Conservation (phyloP, 2,797 vertebrate genomes). For the Ataeniobius toweri region DNA sequence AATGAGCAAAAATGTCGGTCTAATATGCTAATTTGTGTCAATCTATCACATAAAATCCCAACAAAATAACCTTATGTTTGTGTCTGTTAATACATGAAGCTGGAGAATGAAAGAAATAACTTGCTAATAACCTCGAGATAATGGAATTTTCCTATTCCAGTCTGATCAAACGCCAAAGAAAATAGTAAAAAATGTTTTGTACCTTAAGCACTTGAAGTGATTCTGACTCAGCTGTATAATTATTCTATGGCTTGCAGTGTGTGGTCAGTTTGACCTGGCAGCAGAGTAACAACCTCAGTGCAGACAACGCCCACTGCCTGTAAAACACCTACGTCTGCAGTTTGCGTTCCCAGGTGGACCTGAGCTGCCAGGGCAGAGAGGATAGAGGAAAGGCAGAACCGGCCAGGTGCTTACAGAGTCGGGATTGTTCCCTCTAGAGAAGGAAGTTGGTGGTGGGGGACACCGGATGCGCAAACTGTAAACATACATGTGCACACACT, state of each 20-base stretch:
- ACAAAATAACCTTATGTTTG: neutral
- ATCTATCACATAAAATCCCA: neutral
- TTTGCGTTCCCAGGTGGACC: constrained; percentile 65
- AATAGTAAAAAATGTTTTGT: constrained; percentile 6
- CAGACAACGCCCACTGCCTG: constrained; percentile 44
- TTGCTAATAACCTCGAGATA: constrained; percentile 31
- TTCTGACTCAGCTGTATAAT: constrained; percentile 43
- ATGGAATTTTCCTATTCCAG: constrained; percentile 44
- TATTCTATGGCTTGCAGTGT: constrained; percentile 38
- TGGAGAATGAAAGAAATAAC: constrained; percentile 15
- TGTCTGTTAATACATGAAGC: neutral
- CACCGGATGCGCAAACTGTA: constrained; percentile 11
- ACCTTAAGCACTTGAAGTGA: constrained; percentile 22
- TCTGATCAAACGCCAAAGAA: constrained; percentile 51
- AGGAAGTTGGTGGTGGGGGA: constrained; percentile 9
- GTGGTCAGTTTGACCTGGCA: constrained; percentile 66
- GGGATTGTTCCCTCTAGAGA: constrained; percentile 58
- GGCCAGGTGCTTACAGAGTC: constrained; percentile 72
- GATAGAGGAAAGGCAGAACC: constrained; percentile 28
- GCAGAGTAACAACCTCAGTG: constrained; percentile 24
- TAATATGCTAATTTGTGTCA: too few relatives aligned
- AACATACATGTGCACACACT: neutral
- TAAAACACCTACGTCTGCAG: constrained; percentile 65
- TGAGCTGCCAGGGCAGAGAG: constrained; percentile 45
- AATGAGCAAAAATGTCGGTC: too few relatives aligned